These are phyloP conservation scores for Pteria penguin DNA, from an alignment of 2,888 invertebrate genomes.

Conservation along the genomic window DNA sequence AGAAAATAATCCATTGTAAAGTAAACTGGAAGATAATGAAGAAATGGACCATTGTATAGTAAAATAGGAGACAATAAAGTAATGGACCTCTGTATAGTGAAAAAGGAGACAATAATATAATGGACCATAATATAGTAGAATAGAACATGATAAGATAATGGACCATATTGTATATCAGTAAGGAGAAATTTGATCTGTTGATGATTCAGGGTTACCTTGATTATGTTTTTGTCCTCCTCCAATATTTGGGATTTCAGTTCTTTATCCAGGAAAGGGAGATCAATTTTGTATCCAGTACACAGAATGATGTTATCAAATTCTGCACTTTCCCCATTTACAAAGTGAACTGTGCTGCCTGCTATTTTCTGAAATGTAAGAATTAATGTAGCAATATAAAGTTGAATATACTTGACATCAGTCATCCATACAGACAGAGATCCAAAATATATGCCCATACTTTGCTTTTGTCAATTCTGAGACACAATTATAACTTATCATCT, in stretches of 20 bases:
- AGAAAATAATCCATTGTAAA: too few relatives aligned
- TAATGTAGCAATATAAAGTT: too few relatives aligned
- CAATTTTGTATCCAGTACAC: slow-evolving; percentile 77
- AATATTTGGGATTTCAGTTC: slow-evolving; percentile 59
- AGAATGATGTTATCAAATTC: slow-evolving; percentile 72
- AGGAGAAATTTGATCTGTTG: background rate
- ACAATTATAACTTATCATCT: too few relatives aligned
- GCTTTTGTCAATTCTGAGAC: too few relatives aligned
- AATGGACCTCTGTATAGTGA: background rate
- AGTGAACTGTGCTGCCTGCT: slow-evolving; percentile 66
- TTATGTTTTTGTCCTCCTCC: slow-evolving; percentile 61
- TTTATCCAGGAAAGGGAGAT: slow-evolving; percentile 70
- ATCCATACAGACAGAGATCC: too few relatives aligned
- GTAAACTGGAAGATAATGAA: too few relatives aligned
- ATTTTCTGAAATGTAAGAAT: slow-evolving; percentile 69
- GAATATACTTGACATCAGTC: too few relatives aligned
- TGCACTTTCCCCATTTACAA: slow-evolving; percentile 67
- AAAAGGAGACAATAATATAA: too few relatives aligned
- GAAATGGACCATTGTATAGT: background rate
- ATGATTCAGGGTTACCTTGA: slow-evolving; percentile 61
- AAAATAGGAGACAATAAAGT: background rate
- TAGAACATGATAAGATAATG: too few relatives aligned
- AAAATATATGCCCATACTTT: too few relatives aligned
- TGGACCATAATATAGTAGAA: too few relatives aligned
- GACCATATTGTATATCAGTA: too few relatives aligned